These are phyloP conservation scores for Acromyrmex charruanus DNA, from an alignment of 1,140 invertebrate genomes.

Conservation along the genomic window DNA sequence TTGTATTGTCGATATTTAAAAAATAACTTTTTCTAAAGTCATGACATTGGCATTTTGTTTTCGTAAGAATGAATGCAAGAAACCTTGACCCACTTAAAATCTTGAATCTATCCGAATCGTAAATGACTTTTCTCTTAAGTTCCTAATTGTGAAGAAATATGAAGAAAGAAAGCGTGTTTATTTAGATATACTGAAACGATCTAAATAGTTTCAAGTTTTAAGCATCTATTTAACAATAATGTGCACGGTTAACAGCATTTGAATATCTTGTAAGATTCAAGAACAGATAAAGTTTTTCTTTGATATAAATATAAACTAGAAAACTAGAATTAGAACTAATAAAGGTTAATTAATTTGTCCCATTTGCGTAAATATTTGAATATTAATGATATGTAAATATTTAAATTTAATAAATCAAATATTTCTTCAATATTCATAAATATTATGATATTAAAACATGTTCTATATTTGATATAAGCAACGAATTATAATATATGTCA, in stretches of 20 bases:
- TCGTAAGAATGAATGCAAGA: background rate
- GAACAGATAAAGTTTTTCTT: background rate
- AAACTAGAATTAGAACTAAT: too few relatives aligned
- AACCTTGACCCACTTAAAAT: constrained; percentile 48
- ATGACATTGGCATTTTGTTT: background rate
- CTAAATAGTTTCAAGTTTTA: background rate
- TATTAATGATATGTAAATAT: background rate
- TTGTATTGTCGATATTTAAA: background rate
- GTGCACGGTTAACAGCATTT: background rate
- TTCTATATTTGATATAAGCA: background rate
- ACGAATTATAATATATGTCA: background rate
- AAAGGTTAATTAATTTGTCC: background rate
- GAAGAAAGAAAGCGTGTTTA: background rate
- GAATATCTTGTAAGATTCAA: background rate
- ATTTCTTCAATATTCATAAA: background rate
- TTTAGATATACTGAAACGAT: background rate
- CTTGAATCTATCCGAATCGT: background rate
- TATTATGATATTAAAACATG: background rate
- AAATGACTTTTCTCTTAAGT: background rate
- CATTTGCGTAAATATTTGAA: background rate
- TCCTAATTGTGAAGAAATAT: background rate
- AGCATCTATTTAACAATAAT: background rate
- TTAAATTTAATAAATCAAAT: background rate
- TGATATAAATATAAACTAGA: background rate
- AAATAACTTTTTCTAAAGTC: background rate